phyloP scores from a whole-genome alignment of 1,140 invertebrate genomes.

The Caenorhabditis inopinata region DNA sequence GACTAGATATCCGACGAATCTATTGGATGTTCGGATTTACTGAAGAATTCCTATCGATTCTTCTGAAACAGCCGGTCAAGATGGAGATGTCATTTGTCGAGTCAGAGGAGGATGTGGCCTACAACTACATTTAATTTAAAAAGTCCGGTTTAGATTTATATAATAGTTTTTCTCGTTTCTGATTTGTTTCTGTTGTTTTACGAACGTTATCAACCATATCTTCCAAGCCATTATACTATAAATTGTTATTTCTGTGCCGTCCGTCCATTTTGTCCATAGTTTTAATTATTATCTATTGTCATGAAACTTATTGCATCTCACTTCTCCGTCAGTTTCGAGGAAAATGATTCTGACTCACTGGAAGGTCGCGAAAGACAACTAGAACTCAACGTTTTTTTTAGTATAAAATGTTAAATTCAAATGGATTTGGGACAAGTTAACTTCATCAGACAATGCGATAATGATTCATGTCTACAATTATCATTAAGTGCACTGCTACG shows the following conservation, averaged over 20 bases:
- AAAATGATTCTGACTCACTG: no score
- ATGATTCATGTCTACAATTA: conserved; percentile 1
- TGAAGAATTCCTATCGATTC: conserved; percentile 61
- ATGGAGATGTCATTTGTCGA: conserved; percentile 63
- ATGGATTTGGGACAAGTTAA: background rate
- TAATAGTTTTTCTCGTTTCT: background rate
- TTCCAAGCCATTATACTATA: no score
- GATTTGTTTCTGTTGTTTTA: background rate
- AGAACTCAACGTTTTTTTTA: no score
- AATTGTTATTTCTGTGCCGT: no score
- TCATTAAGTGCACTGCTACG: background rate
- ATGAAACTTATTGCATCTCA: no score
- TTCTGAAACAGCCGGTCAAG: conserved; percentile 64
- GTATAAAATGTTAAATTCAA: background rate
- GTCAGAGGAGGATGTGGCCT: conserved; percentile 55
- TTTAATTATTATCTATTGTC: no score
- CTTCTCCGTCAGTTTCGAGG: no score
- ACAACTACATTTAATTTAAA: conserved; percentile 63
- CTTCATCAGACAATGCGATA: background rate
- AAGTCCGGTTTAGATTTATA: background rate
- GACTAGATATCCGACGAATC: conserved; percentile 49
- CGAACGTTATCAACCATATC: no score
- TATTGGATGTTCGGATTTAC: conserved; percentile 65
- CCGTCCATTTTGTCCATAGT: no score
- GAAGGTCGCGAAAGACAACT: no score